phyloP scores from a whole-genome alignment of 2,888 invertebrate species.

The Phlogophora meticulosa region DNA sequence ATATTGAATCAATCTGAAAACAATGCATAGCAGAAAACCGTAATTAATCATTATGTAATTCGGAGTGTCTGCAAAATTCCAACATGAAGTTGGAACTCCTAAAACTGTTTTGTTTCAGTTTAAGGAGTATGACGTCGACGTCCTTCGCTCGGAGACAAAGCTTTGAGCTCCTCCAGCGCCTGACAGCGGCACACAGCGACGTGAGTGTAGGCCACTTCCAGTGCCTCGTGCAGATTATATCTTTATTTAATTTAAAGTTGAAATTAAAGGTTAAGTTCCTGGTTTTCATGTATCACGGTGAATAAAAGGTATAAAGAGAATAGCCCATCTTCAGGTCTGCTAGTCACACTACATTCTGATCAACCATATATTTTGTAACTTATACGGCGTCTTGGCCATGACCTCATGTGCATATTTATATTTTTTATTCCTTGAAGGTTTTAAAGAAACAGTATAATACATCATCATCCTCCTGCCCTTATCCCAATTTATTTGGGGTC shows the following conservation, averaged over 20 bases:
- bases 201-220: constrained; percentile 8
- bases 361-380: background rate
- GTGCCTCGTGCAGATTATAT: background rate
- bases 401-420: too few relatives aligned
- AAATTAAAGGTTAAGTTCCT: too few relatives aligned
- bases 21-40: background rate
- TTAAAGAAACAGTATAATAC: too few relatives aligned
- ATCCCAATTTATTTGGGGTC: too few relatives aligned
- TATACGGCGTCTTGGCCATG: too few relatives aligned
- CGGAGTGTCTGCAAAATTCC: too few relatives aligned
- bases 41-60: too few relatives aligned
- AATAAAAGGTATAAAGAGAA: too few relatives aligned
- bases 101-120: constrained; percentile 37
- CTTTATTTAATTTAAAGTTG: background rate
- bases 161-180: constrained; percentile 42
- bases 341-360: background rate
- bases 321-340: background rate
- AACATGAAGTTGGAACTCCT: background rate
- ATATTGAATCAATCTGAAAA: background rate
- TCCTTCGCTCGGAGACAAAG: constrained; percentile 46
- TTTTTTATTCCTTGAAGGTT: too few relatives aligned
- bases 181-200: constrained; percentile 37
- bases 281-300: too few relatives aligned
- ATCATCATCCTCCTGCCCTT: too few relatives aligned
- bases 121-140: constrained; percentile 5